Conservation (phyloP, 2,888 invertebrate genomes). For the Protodeltote pygarga region DNA sequence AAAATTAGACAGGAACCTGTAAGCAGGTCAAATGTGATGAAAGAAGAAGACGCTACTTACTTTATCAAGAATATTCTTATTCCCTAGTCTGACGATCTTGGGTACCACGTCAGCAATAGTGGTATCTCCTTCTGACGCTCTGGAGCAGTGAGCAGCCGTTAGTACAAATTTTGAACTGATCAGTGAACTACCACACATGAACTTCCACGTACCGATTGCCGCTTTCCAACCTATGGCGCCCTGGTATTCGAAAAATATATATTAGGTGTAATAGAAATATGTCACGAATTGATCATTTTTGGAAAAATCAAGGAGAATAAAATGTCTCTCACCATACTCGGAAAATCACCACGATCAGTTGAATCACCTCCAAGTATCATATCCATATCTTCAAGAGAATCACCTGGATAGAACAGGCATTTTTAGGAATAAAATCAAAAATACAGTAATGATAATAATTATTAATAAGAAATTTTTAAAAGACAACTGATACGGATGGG, state of each 20-base stretch:
- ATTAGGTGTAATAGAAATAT: too few species aligned
- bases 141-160: constrained; percentile 90
- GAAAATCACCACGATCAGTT: constrained; percentile 59
- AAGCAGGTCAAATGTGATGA: background rate
- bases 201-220: constrained; percentile 55
- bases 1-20: background rate
- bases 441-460: too few species aligned
- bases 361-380: constrained; percentile 54
- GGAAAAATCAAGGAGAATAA: too few species aligned
- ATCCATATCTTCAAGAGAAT: background rate
- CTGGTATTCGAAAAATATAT: constrained; percentile 47
- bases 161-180: constrained; percentile 88
- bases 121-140: constrained; percentile 45
- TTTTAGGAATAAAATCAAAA: too few species aligned
- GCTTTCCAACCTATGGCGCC: constrained; percentile 69
- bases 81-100: constrained; percentile 63
- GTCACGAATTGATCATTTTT: too few species aligned
- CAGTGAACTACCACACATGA: constrained; percentile 89
- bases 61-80: constrained; percentile 25
- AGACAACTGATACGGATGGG: too few species aligned
- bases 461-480: too few species aligned
- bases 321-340: constrained; percentile 63
- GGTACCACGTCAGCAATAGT: constrained; percentile 55
- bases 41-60: constrained; percentile 3
- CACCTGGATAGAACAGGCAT: too few species aligned